These are phyloP conservation scores for Brachyopa scutellaris DNA, from an alignment of 2,888 invertebrate species.

Conservation along the genomic window DNA sequence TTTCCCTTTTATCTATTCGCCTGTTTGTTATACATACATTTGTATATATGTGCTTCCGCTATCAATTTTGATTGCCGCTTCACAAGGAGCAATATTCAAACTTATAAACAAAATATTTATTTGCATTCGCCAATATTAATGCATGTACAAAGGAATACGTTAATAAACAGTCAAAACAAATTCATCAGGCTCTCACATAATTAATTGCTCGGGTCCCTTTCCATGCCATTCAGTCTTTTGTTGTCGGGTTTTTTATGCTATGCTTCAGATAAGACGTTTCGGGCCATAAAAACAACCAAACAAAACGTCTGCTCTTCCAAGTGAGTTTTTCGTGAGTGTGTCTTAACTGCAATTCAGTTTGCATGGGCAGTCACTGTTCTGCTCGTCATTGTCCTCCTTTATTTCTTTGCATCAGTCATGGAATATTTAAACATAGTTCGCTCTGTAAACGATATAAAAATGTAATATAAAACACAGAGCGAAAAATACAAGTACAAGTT, in stretches of 20 bases:
- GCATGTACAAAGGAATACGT: constrained; percentile 8
- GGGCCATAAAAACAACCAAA: constrained; percentile 32
- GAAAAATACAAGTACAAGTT: constrained; percentile 10
- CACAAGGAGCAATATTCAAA: neutral
- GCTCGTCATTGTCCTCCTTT: constrained; percentile 19
- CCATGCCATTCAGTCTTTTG: constrained; percentile 17
- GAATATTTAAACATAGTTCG: constrained; percentile 51
- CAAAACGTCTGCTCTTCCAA: constrained; percentile 18
- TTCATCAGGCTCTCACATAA: constrained; percentile 59
- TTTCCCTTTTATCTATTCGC: neutral
- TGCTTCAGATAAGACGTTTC: constrained; percentile 46
- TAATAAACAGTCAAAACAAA: constrained; percentile 21
- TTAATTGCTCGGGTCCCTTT: constrained; percentile 51
- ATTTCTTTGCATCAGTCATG: constrained; percentile 40
- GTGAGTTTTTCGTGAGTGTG: constrained; percentile 39
- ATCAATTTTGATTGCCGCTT: neutral
- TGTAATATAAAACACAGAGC: constrained; percentile 38
- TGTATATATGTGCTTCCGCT: too few species aligned
- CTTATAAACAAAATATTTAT: constrained; percentile 25
- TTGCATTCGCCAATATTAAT: constrained; percentile 36
- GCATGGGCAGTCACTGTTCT: too few species aligned
- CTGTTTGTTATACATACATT: too few species aligned
- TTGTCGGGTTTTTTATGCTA: constrained; percentile 23
- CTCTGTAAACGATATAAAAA: constrained; percentile 44
- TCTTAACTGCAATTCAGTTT: constrained; percentile 55